Base-by-base conservation (phyloP, 2,113 vertebrate genomes). In the Eulemur rufifrons region DNA sequence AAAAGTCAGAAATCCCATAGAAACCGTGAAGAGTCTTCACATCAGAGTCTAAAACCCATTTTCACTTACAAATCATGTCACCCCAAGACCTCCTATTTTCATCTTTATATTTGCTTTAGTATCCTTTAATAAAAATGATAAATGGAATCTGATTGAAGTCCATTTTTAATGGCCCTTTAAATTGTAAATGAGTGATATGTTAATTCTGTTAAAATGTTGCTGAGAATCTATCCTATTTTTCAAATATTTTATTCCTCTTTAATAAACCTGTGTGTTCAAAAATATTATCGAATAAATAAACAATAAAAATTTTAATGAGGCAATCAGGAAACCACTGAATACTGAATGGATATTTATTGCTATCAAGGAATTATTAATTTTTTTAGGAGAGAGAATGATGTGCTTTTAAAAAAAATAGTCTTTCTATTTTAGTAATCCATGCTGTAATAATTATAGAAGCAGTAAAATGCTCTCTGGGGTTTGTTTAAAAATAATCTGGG, bases 271-370 rank as follows among this genome's bases (percentile, higher is more conserved):
- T n/a, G 25, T 82, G 78, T 77, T 89, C 23, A 76, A 61, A 73
- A 39, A 64, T 66, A 92, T 56, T 88, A 95, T 56, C 23, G 37
- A 95, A 87, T 34, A 63, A 95, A 81, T 47, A 82, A 92, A 87
- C 45, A 34, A 25, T 81, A 74, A 77, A 66, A 63, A 50, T 61
- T 50, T 52, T 68, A 69, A 84, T 42, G 85, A 84, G 29, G 42
- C 34, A 52, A 37, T 76, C 69, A 89, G 39, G 12, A 69, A 83
- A n/a, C 37, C 61, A 63, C 6, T 92, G 54, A 73, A 83, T 29
- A 63, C 42, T 78, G 27, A 92, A 68, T 88, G 42, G 59, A 42
- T 78, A 69, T 61, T 77, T 77, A 93, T 69, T 78, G 61, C 27
- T 89, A 78, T 69, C 52, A 84, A 66, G 25, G 61, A 89, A 52